A percentile compares a stretch with the other conserved stretches of the same genome.
phyloP scores from a whole-genome alignment of 2,113 vertebrate genomes.

The Pionites leucogaster region DNA sequence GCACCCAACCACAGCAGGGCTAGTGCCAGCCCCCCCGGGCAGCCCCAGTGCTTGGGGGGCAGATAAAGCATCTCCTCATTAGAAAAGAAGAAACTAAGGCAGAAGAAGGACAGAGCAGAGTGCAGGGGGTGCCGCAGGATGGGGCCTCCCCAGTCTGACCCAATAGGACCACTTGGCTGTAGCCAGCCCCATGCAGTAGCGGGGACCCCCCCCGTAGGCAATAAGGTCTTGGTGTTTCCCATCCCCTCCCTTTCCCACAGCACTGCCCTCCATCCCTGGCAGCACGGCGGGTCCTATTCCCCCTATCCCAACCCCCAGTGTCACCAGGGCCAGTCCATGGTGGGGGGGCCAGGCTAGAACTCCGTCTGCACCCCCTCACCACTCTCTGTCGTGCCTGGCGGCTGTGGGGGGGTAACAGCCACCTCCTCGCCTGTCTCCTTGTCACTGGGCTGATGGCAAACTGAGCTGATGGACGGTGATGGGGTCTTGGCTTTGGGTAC shows the following conservation, averaged over 20 bases:
- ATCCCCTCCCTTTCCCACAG: background rate
- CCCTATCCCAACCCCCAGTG: background rate
- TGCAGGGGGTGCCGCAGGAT: background rate
- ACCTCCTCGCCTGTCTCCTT: constrained; percentile 58
- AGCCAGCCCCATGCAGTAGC: background rate
- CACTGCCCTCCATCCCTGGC: background rate
- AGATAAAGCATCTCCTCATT: constrained; percentile 50
- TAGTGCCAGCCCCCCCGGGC: background rate
- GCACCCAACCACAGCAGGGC: background rate
- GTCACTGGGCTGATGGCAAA: constrained; percentile 61
- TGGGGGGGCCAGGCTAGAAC: constrained; percentile 57
- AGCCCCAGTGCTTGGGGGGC: background rate
- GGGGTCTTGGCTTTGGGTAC: background rate
- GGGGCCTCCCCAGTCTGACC: background rate
- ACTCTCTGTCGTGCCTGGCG: constrained; percentile 45
- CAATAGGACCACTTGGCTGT: background rate
- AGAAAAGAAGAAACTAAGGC: constrained; percentile 23
- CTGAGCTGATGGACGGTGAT: background rate
- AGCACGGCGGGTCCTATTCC: background rate
- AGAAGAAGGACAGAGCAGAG: constrained; percentile 52
- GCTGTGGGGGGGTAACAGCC: background rate
- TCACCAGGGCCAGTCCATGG: background rate
- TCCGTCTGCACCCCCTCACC: constrained; percentile 72
- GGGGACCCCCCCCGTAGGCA: background rate
- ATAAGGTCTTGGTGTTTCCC: background rate